These are phyloP conservation scores for Dyspetes luteomarginatus DNA, from an alignment of 2,888 invertebrate genomes.

Conservation along the genomic window DNA sequence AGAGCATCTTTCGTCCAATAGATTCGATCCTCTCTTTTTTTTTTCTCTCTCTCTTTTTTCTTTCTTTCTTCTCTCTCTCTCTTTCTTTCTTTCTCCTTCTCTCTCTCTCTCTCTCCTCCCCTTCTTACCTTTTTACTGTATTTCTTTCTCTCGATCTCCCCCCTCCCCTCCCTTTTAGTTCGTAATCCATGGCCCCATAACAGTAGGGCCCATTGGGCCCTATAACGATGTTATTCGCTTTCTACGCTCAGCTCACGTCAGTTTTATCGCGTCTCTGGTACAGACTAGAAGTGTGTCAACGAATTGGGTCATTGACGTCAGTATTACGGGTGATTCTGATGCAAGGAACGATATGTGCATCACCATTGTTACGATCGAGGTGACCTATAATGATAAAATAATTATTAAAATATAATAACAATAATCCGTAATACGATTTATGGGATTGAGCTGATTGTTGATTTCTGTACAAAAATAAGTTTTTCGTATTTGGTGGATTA, in stretches of 20 bases:
- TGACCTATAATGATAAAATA: constrained; percentile 64
- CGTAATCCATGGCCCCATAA: too few relatives aligned
- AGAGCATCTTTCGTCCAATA: not conserved
- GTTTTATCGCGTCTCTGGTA: constrained; percentile 12
- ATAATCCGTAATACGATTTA: too few relatives aligned
- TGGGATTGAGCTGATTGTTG: too few relatives aligned
- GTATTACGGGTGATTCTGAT: constrained; percentile 27
- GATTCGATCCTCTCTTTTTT: not conserved
- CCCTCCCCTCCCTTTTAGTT: too few relatives aligned
- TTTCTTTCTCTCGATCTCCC: too few relatives aligned
- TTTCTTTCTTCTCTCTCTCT: too few relatives aligned
- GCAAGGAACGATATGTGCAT: constrained; percentile 72
- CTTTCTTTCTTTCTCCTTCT: too few relatives aligned
- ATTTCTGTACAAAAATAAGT: too few relatives aligned
- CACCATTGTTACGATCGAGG: constrained; percentile 70
- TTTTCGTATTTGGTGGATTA: too few relatives aligned
- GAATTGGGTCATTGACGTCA: constrained; percentile 46
- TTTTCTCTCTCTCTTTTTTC: too few relatives aligned
- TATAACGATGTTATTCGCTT: constrained; percentile 27
- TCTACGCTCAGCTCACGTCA: constrained; percentile 35
- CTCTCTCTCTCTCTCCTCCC: too few relatives aligned
- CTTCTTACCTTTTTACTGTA: too few relatives aligned
- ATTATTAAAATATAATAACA: not conserved
- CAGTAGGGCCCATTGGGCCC: not conserved
- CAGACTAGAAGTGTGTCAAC: constrained; percentile 46